Evolutionary conservation across 2,797 vertebrate genomes (phyloP), one percentile per base, ranked within the genome.

Genomic region (Cynodonichthys magdalenae): DNA sequence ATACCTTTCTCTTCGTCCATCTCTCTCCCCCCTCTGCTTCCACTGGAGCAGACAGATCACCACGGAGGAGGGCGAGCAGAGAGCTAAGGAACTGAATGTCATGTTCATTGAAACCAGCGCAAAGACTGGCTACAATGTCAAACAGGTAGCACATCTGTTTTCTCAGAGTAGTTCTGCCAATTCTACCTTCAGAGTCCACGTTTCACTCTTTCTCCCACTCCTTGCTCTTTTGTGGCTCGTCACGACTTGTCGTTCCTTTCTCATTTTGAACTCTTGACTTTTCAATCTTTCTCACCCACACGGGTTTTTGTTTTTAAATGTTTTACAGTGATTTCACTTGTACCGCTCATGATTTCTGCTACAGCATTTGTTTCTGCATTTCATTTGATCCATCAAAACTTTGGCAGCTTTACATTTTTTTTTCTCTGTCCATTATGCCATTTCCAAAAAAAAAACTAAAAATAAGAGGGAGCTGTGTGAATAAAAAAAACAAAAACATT

Each of bases 41-140:
- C 83, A 83, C 83, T 73, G 79, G 93, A 94, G 92, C 92, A 97
- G 96, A 94, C 96, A 97, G 94, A 97, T 97, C 91, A 96, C 95
- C 90, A 97, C 96, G 78, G 96, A 97, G 92, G 96, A 95, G 89
- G 96, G 96, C 44, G 96, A 97, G 85, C 96, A 97, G 92, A 95
- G 95, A 93, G 96, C 96, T 94, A 97, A 96, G 94, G 96, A 97
- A 91, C 94, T 97, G 91, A 97, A 95, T 90, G 95, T 97, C 93
- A 97, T 97, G 96, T 97, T 97, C 88, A 97, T 97, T 91, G 96
- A 97, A 93, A 97, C 96, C 91, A 97, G 96, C 86, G 96, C 96
- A 87, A 97, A 97, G 94, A 97, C 96, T 92, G 96, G 96, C 81
- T 97, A 97, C 94, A 97, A 97, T 91, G 96, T 97, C 79, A 97